phyloP scores from a whole-genome alignment of 1,140 invertebrate genomes.

The Cherax destructor region DNA sequence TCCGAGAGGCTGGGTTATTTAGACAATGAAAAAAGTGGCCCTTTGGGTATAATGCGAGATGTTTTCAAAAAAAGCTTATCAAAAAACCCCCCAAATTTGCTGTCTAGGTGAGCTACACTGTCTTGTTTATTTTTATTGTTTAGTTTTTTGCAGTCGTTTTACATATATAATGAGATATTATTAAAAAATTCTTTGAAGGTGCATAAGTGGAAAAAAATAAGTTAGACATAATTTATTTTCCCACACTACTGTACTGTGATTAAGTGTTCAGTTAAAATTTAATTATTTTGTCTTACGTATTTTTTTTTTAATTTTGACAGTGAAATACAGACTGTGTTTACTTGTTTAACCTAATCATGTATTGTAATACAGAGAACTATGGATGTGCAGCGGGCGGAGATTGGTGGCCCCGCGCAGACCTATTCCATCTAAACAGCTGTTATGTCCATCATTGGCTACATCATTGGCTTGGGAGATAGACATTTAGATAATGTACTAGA shows the following conservation, averaged over 20 bases:
- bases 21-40: conserved; percentile 94
- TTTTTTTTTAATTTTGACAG: not conserved
- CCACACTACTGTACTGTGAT: too few species aligned
- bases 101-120: conserved; percentile 82
- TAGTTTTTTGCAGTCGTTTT: not conserved
- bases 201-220: too few species aligned
- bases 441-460: conserved; percentile 98
- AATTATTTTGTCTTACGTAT: not conserved
- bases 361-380: conserved; percentile 84
- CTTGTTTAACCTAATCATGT: not conserved
- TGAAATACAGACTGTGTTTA: too few species aligned
- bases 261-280: too few species aligned
- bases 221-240: too few species aligned
- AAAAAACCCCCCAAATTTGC: conserved; percentile 93
- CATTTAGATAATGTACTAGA: conserved; percentile 97
- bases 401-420: conserved; percentile 94
- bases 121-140: not conserved
- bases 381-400: conserved; percentile 92
- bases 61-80: conserved; percentile 90
- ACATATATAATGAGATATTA: too few species aligned
- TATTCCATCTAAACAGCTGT: conserved; percentile 96
- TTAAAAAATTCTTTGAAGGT: too few species aligned
- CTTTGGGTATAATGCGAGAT: conserved; percentile 84
- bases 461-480: conserved; percentile 97
- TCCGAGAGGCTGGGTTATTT: conserved; percentile 90